Conservation (phyloP, 2,888 invertebrate genomes). For the Alloplasta piceator region DNA sequence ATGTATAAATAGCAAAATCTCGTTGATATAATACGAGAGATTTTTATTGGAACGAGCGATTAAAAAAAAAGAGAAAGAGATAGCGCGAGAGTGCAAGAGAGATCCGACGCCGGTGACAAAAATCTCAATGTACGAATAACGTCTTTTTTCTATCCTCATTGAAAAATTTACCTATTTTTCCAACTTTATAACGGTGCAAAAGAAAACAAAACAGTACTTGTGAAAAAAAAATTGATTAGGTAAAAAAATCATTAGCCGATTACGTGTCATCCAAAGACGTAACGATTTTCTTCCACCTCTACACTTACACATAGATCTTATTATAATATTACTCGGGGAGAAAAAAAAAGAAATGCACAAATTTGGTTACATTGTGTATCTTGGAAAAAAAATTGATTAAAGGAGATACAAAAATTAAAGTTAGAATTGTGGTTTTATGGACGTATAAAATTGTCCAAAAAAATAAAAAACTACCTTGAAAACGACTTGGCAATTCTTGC, state of each 20-base stretch:
- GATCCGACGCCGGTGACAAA: not conserved
- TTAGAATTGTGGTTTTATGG: slow-evolving; percentile 5
- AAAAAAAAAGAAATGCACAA: slow-evolving; percentile 58
- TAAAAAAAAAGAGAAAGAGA: too few relatives aligned
- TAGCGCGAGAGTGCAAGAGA: too few relatives aligned
- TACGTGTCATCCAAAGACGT: slow-evolving; percentile 27
- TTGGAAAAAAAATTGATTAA: slow-evolving; percentile 20
- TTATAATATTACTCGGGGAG: slow-evolving; percentile 51
- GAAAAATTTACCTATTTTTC: slow-evolving; percentile 77
- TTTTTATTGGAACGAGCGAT: not conserved
- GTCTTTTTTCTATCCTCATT: slow-evolving; percentile 60
- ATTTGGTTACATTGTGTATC: slow-evolving; percentile 54
- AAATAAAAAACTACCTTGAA: not conserved
- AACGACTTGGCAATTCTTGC: not conserved
- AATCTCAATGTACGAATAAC: slow-evolving; percentile 40
- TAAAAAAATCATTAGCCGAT: slow-evolving; percentile 34
- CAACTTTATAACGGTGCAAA: slow-evolving; percentile 77
- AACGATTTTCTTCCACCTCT: slow-evolving; percentile 57
- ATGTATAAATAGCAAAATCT: slow-evolving; percentile 48
- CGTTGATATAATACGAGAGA: slow-evolving; percentile 27
- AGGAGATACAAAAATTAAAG: not conserved
- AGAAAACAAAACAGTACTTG: slow-evolving; percentile 26
- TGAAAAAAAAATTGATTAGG: slow-evolving; percentile 22
- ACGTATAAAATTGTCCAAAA: too few relatives aligned
- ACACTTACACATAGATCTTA: slow-evolving; percentile 28